Base-by-base conservation (phyloP, 2,888 invertebrate species). In the Prionchulus punctatus region DNA sequence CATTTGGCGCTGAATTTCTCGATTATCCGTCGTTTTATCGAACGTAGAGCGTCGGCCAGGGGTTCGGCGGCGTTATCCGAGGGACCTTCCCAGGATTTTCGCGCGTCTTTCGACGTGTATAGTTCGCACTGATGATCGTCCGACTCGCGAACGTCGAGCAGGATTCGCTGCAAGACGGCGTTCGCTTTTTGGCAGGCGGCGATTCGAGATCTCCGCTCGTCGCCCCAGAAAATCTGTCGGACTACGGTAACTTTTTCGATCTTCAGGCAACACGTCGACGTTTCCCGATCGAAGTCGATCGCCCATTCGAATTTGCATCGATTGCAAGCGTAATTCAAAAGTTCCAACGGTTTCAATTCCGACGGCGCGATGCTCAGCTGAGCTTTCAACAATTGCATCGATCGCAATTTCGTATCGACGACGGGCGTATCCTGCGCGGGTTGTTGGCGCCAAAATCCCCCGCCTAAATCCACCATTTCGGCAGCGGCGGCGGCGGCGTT, bases 201-300 rank as follows among this genome's bases (percentile, higher is more conserved):
- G 36, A 36, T 36, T 7, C 36, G 36, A 36, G 36, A 36, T 36
- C 36, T 7, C 36, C 12, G 18, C 18, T 36, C 12, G 18, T 7
- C 7, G 18, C 36, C 36, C 36, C 36, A 36, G 36, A 12, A 36
- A 7, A 36, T 18, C 18, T 36, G 36, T 36, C 18, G 12, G 12
- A 36, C 36, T 12, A 36, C 18, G 36, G 18, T 7, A 36, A 36
- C 36, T 7, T 36, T 18, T 12, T 36, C 36, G 36, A 36, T 36
- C 36, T 36, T 7, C 36, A 36, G 36, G 36, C 18, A 36, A 18
- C 36, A 36, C 12, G 36, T 48, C 7, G 7, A n/a, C 7, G n/a
- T n/a, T 7, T n/a, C 48, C n/a, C 47, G 49, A 7, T 54, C 47
- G 50, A 57, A 54, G 21, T 55, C 55, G 30, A 57, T n/a, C 3